Percentiles rank a stretch among this genome's conserved stretches.
phyloP scores from a whole-genome alignment of 2,113 vertebrate genomes.

The Dasyurus viverrinus region DNA sequence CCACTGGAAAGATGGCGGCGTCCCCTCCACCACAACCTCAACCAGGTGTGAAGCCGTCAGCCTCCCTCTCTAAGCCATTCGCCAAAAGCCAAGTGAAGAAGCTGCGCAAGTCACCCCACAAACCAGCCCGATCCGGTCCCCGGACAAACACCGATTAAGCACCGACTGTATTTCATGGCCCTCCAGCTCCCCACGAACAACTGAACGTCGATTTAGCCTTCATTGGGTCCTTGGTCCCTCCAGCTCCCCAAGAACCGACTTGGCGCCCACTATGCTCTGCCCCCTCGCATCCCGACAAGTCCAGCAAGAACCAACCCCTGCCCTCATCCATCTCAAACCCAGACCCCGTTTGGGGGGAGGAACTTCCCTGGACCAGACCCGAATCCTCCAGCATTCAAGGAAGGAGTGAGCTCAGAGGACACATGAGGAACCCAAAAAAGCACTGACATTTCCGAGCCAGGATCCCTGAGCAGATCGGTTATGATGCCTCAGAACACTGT shows the following conservation, averaged over 20 bases:
- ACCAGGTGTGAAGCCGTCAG: no score
- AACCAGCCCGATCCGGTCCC: neutral
- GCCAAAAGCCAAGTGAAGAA: neutral
- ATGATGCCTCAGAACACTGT: neutral
- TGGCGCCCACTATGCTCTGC: accelerated
- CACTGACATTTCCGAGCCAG: neutral
- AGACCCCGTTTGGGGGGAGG: neutral
- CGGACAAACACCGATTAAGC: neutral
- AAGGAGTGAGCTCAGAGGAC: accelerated
- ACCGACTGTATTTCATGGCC: neutral
- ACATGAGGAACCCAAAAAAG: neutral
- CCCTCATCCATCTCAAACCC: no score
- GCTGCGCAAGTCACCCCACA: neutral
- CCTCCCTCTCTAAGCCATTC: no score
- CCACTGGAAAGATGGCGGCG: neutral
- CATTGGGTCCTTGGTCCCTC: no score
- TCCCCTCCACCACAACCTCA: neutral
- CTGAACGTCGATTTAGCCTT: no score
- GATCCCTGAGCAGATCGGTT: neutral
- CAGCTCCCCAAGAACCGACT: no score
- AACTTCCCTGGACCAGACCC: neutral
- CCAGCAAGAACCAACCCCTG: no score
- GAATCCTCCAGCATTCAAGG: neutral
- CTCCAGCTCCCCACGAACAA: no score
- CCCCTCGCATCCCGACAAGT: no score